These are phyloP conservation scores for Strigamia crassipes DNA, from an alignment of 2,888 invertebrate species.

Conservation along the genomic window DNA sequence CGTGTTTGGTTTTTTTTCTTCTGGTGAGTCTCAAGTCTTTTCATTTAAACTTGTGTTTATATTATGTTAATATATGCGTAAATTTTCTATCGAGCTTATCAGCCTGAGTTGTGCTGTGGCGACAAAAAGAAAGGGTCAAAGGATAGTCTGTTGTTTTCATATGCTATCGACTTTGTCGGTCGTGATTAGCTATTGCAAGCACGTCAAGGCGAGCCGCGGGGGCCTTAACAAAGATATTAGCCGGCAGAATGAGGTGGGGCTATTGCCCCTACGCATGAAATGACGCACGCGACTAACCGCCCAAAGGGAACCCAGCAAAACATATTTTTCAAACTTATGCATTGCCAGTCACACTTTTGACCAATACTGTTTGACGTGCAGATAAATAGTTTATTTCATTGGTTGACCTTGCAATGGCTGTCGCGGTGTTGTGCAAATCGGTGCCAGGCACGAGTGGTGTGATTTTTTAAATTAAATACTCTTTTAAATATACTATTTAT, in stretches of 20 bases:
- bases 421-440: not conserved
- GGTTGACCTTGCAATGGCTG: not conserved
- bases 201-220: conserved; percentile 33
- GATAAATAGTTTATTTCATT: conserved; percentile 23
- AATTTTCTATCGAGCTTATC: conserved; percentile 36
- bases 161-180: conserved; percentile 35
- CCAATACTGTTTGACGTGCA: conserved; percentile 14
- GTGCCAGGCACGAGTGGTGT: not conserved
- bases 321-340: conserved; percentile 44
- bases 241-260: conserved; percentile 32
- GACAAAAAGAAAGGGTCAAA: conserved; percentile 27
- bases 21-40: conserved; percentile 28
- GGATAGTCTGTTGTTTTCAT: conserved; percentile 31
- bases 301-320: conserved; percentile 42
- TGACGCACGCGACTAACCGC: conserved; percentile 1
- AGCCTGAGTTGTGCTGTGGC: not conserved
- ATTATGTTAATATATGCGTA: conserved; percentile 27
- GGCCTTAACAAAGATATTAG: conserved; percentile 31
- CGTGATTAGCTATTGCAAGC: conserved; percentile 19
- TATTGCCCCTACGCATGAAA: not conserved
- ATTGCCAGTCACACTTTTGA: conserved; percentile 13
- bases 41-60: conserved; percentile 19
- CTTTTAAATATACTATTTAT: not conserved
- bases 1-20: conserved; percentile 11
- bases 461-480: not conserved